Evolutionary conservation across 2,797 vertebrate species (phyloP).

Genomic region (Phaenicophaeus curvirostris): DNA sequence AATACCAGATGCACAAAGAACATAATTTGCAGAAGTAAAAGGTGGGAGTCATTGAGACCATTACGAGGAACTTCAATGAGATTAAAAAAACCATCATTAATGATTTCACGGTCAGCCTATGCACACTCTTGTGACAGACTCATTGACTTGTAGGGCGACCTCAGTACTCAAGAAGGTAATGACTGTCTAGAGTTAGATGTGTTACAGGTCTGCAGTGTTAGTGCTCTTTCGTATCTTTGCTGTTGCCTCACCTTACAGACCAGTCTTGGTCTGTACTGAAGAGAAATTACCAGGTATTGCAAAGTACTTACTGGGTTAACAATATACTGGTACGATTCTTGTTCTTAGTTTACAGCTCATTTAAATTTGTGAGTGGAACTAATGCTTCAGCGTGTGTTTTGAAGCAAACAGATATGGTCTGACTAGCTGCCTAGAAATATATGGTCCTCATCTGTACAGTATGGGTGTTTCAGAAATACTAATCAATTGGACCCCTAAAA

Average conservation of each 20-base stretch:
- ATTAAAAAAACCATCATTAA: background rate
- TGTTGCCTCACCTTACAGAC: background rate
- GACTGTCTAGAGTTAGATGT: background rate
- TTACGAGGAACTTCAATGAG: conserved; percentile 40
- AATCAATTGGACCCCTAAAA: background rate
- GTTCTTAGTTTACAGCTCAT: background rate
- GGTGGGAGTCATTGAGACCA: background rate
- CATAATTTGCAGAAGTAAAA: background rate
- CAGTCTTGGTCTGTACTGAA: conserved; percentile 19
- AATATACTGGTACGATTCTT: background rate
- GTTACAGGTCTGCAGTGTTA: background rate
- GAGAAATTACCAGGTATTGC: conserved; percentile 25
- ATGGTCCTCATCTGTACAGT: background rate
- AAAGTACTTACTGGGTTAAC: background rate
- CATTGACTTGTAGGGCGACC: background rate
- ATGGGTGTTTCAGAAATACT: background rate
- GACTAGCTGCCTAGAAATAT: conserved; percentile 1
- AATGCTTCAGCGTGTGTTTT: background rate
- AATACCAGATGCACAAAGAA: conserved; percentile 7
- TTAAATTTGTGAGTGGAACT: conserved; percentile 5
- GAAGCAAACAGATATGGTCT: background rate
- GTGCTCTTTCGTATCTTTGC: conserved; percentile 5
- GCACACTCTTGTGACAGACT: background rate
- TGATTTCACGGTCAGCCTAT: conserved; percentile 37
- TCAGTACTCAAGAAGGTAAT: conserved; percentile 59